These are phyloP conservation scores for Drosophila putrida DNA, from an alignment of 2,888 invertebrate species.

Conservation along the genomic window DNA sequence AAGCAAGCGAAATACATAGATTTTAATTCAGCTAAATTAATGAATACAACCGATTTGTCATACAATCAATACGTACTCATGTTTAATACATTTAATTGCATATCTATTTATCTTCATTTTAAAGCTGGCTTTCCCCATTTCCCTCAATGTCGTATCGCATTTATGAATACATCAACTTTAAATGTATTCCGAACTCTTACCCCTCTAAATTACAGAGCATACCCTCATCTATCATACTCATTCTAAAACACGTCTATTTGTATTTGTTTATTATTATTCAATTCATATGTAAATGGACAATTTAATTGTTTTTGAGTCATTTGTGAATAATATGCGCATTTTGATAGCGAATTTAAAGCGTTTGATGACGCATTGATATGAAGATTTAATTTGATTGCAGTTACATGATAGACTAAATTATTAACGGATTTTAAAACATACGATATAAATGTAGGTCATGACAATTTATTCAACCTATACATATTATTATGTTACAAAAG, in stretches of 20 bases:
- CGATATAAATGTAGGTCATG: conserved; percentile 6
- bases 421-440: not conserved
- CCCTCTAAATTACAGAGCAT: not conserved
- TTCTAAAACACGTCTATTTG: conserved; percentile 1
- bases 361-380: conserved; percentile 14
- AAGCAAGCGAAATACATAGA: too few species aligned
- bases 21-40: too few species aligned
- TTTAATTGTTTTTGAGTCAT: conserved; percentile 51
- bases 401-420: not conserved
- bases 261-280: conserved; percentile 36
- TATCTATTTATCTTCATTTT: too few species aligned
- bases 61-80: too few species aligned
- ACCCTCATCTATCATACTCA: not conserved
- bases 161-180: too few species aligned
- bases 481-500: conserved; percentile 4
- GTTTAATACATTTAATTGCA: too few species aligned
- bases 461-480: conserved; percentile 11
- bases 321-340: conserved; percentile 49
- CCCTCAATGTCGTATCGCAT: too few species aligned
- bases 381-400: conserved; percentile 23
- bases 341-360: conserved; percentile 46
- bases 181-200: too few species aligned
- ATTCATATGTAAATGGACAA: conserved; percentile 53
- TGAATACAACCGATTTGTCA: too few species aligned
- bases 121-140: too few species aligned